A percentile compares a stretch with the other conserved stretches of the same genome.
Evolutionary conservation across 2,797 vertebrate species (phyloP).

Genomic region (Xenentodon cancila): DNA sequence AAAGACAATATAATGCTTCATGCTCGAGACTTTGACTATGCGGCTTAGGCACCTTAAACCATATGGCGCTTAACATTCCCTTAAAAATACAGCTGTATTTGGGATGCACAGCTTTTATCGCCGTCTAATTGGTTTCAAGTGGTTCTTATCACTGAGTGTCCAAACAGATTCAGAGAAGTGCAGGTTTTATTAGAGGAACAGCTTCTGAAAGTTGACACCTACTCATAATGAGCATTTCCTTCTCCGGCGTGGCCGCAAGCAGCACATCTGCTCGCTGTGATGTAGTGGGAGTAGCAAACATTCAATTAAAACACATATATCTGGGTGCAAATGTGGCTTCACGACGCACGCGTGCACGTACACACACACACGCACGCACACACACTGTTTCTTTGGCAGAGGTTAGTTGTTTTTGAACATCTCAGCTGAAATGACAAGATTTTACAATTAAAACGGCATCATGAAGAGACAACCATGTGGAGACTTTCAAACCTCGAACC

Average conservation of each 20-base stretch:
- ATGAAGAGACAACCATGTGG: constrained; percentile 14
- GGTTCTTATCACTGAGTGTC: constrained; percentile 48
- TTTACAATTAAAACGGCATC: neutral
- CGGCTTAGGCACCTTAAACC: constrained; percentile 30
- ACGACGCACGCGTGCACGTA: no score
- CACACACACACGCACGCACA: no score
- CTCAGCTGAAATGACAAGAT: neutral
- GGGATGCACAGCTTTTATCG: constrained; percentile 31
- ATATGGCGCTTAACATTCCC: constrained; percentile 49
- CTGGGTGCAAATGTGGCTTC: no score
- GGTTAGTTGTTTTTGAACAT: neutral
- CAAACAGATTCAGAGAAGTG: constrained; percentile 48
- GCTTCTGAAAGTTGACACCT: constrained; percentile 36
- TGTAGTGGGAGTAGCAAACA: constrained; percentile 44
- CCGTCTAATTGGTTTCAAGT: constrained; percentile 17
- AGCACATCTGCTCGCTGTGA: constrained; percentile 44
- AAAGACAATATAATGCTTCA: constrained; percentile 73
- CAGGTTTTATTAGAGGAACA: constrained; percentile 28
- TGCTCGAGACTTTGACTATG: constrained; percentile 51
- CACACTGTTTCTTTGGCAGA: no score
- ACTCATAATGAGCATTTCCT: constrained; percentile 18
- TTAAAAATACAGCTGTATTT: constrained; percentile 24
- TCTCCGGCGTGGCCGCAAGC: constrained; percentile 15
- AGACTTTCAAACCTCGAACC: constrained; percentile 1
- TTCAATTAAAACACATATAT: neutral